Base-by-base conservation (phyloP, 2,797 vertebrate genomes). In the Hippocampus kuda region DNA sequence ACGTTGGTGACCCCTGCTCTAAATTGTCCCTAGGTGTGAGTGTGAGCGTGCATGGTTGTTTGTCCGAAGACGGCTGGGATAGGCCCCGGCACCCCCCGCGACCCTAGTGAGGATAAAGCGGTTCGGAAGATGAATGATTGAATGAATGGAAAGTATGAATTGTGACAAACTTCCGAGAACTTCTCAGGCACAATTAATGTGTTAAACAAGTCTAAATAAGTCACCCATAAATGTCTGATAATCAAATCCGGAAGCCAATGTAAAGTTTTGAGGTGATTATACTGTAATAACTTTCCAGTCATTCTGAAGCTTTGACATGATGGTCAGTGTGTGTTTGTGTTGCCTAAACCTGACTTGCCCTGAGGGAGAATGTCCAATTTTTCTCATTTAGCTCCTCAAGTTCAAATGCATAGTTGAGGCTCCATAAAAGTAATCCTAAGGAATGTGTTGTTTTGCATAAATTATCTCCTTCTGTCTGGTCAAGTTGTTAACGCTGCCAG, bases 321-420 rank as follows among this genome's bases (percentile, higher is more conserved):
- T 42, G 12, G 44, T 48, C 27, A 34, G 42, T 65, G 44, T 18
- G 18, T 30, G 44, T 48, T 16, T 46, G 42, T 48, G n/a, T 48
- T 26, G 22, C 24, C 13, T 16, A 24, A 61, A 61, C 59, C 26
- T 13, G 27, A 65, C 41, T 27, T 15, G 24, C 63, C 42, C 41
- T 12, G 42, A 15, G 63, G 41, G n/a, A 2, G n/a, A 65, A 46
- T 2, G 42, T 65, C 13, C 42, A 65, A 49, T 44, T 48, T 27
- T 65, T 9, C 15, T 48, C 44, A 65, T 65, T 27, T 65, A 27
- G 42, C 24, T 84, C 86, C 77, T 51, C 75, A 66, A 87, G 79
- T 84, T 89, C 83, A 87, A 83, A 85, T 81, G 73, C 27, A 66
- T 67, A 53, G 72, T 83, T 75, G 67, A 51, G 67, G 68, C 71